A percentile compares a stretch with the other conserved stretches of the same genome.
These are phyloP conservation scores for Thryonomys swinderianus DNA, from an alignment of 2,113 vertebrate species.

Conservation along the genomic window DNA sequence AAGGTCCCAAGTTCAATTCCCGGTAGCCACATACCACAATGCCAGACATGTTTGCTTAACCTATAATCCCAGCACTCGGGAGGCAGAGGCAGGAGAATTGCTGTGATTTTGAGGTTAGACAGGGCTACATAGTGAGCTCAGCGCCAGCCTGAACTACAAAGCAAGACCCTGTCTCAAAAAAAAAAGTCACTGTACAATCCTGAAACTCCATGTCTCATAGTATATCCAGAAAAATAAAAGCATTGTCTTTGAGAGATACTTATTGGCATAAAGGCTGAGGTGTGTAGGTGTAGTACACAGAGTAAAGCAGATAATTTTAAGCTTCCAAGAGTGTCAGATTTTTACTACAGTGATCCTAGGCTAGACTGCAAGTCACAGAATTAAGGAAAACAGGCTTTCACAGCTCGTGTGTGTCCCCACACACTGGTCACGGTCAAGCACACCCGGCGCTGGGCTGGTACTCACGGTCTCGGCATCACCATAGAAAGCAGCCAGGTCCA, in stretches of 20 bases:
- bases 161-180: too few species aligned
- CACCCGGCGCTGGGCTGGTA: conserved; percentile 16
- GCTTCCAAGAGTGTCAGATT: background rate
- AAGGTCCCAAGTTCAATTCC: too few species aligned
- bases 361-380: background rate
- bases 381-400: background rate
- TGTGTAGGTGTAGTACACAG: accelerated
- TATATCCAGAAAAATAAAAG: background rate
- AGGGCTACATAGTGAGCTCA: too few species aligned
- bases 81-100: too few species aligned
- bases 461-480: conserved; percentile 97
- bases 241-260: background rate
- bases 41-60: too few species aligned
- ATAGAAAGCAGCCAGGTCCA: conserved; percentile 98
- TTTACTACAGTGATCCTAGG: background rate
- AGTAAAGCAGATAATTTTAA: background rate
- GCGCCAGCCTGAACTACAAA: too few species aligned
- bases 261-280: background rate
- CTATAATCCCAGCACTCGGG: too few species aligned
- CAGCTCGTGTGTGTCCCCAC: accelerated
- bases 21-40: too few species aligned
- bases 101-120: too few species aligned
- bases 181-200: background rate
- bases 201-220: background rate
- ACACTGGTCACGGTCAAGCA: accelerated